phyloP scores from a whole-genome alignment of 1,140 invertebrate genomes.

The Ephestia elutella region DNA sequence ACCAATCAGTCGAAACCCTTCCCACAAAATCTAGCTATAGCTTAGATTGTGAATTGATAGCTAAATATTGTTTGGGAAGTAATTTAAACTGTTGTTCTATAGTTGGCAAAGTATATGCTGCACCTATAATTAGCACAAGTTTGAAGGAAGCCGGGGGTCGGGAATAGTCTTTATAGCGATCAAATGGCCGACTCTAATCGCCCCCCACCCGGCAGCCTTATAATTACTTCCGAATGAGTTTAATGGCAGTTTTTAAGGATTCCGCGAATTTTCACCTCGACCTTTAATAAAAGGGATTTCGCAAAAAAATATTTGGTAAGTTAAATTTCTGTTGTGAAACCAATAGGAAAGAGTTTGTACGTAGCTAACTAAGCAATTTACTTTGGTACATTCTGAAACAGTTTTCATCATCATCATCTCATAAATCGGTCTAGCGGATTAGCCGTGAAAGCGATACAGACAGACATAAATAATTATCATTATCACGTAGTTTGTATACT shows the following conservation, averaged over 20 bases:
- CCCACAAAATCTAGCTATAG: too few relatives aligned
- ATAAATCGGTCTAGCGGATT: too few relatives aligned
- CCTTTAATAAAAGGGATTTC: constrained; percentile 10
- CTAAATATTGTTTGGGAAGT: not conserved
- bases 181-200: constrained; percentile 31
- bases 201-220: constrained; percentile 17
- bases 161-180: constrained; percentile 22
- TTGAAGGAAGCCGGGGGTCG: constrained; percentile 16
- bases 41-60: not conserved
- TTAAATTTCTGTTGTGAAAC: not conserved
- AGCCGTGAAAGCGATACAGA: too few relatives aligned
- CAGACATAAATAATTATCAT: too few relatives aligned
- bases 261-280: constrained; percentile 15
- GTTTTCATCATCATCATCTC: too few relatives aligned
- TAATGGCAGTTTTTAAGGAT: constrained; percentile 31
- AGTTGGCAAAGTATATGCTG: not conserved
- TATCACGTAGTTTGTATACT: too few relatives aligned
- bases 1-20: too few relatives aligned
- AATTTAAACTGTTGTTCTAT: not conserved
- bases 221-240: constrained; percentile 40
- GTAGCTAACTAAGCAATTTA: too few relatives aligned
- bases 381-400: too few relatives aligned
- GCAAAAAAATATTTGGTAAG: constrained; percentile 20
- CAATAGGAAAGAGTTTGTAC: too few relatives aligned
- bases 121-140: constrained; percentile 28